phyloP scores from a whole-genome alignment of 2,113 vertebrate genomes.

The Apeltes quadracus region DNA sequence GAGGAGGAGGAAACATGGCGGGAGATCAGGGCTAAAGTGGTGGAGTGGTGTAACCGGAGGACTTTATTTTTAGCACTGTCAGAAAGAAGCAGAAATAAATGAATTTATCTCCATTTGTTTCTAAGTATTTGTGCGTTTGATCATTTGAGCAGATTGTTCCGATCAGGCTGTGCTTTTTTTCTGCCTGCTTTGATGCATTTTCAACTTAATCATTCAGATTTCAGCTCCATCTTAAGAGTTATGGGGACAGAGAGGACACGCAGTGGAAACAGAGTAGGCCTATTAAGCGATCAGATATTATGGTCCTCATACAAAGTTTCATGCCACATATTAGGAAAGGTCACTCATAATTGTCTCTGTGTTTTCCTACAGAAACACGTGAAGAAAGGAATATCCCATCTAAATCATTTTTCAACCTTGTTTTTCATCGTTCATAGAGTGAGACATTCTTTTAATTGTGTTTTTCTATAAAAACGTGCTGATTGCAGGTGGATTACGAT shows the following conservation, averaged over 20 bases:
- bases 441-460: too few relatives aligned
- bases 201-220: neutral
- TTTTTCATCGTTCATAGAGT: too few relatives aligned
- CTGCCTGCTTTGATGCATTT: neutral
- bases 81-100: neutral
- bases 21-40: slow-evolving; percentile 53
- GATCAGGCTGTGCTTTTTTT: neutral
- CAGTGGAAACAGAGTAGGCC: neutral
- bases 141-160: neutral
- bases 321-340: too few relatives aligned
- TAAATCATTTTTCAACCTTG: too few relatives aligned
- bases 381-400: too few relatives aligned
- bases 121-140: neutral
- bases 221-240: neutral
- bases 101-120: neutral
- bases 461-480: too few relatives aligned
- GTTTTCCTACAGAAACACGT: too few relatives aligned
- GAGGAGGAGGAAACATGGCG: slow-evolving; percentile 46
- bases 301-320: neutral
- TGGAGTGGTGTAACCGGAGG: slow-evolving; percentile 52
- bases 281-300: neutral
- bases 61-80: slow-evolving; percentile 57
- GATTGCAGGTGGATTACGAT: too few relatives aligned
- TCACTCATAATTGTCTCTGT: too few relatives aligned
- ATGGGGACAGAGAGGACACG: neutral